Base-by-base conservation (phyloP, 23 tunicate genomes). In the Phallusia fumigata region DNA sequence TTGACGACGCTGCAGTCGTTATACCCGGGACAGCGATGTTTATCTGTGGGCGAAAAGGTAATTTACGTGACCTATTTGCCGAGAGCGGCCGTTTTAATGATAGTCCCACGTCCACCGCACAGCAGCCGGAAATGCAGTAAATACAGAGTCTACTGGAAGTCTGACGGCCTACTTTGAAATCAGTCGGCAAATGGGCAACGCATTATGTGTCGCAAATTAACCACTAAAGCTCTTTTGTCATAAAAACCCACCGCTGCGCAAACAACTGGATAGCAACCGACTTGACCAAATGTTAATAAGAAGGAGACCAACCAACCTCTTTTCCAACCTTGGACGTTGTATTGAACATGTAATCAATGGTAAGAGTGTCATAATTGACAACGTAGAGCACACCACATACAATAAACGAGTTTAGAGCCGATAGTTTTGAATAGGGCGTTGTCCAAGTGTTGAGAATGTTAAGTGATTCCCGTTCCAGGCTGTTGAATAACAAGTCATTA, bases 351-450 rank as follows among this genome's bases (percentile, higher is more conserved):
- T 92, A 91, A 77, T 92, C 88, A 58, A 97, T 93, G 28, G 44
- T 79, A 19, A 88, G 89, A 30, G 95, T 76, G 18, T 87, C 88
- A 45, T 81, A 86, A 74, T 92, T 88, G 58, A 97, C 90, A 32
- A 86, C 90, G 53, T 97, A 97, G 53, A 97, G 81, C 36, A 88
- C 88, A 0, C 97, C 99, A 50, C 99, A 97, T n/a, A 86, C 90
- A 58, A 97, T 88, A 75, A 93, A 97, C 33, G 99, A 90, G 44
- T 97, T 93, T 36, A 92, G 81, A 18, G 96, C 97, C 31, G 91
- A 79, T n/a, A 89, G 77, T 78, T 97, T 97, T 26, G 89, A 90
- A 84, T 92, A 97, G 31, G 73, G 22, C 11, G 99, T 97, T 2
- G 69, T 86, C 92, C 91, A 92, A 49, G 99, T 81, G 74, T 86